A percentile compares a stretch with the other conserved stretches of the same genome.
These are phyloP conservation scores for Lydus trimaculatus DNA, from an alignment of 2,888 invertebrate genomes.

Conservation along the genomic window DNA sequence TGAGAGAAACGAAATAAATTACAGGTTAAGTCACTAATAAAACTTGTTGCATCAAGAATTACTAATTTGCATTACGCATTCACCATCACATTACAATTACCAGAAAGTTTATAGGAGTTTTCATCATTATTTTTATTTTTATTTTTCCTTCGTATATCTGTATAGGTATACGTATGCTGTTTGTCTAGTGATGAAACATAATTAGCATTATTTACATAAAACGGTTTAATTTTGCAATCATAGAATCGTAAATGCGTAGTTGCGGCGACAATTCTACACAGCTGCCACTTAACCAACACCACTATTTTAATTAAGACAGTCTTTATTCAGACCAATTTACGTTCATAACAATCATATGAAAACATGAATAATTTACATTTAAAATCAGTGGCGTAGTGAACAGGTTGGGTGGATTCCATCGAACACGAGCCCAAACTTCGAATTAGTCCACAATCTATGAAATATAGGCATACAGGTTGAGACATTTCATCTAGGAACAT, in stretches of 20 bases:
- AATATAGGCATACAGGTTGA: too few relatives aligned
- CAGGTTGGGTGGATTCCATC: too few relatives aligned
- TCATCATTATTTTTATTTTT: not conserved
- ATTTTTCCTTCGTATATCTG: not conserved
- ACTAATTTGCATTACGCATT: conserved; percentile 58
- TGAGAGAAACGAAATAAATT: conserved; percentile 54
- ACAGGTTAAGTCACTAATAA: conserved; percentile 47
- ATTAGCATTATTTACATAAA: conserved; percentile 53
- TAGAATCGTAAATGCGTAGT: conserved; percentile 49
- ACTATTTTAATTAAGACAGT: conserved; percentile 42
- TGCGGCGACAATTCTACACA: conserved; percentile 38
- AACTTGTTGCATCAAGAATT: conserved; percentile 39
- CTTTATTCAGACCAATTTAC: conserved; percentile 43
- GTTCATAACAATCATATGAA: conserved; percentile 41
- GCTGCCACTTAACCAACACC: conserved; percentile 46
- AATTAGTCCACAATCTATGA: too few relatives aligned
- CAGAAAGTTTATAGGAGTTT: not conserved
- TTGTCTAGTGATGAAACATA: conserved; percentile 37
- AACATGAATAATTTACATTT: conserved; percentile 46
- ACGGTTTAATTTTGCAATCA: conserved; percentile 51
- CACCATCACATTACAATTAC: conserved; percentile 56
- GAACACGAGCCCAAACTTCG: too few relatives aligned
- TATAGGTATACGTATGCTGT: not conserved
- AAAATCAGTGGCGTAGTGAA: too few relatives aligned
- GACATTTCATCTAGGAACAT: too few relatives aligned